phyloP scores from a whole-genome alignment of 2,797 vertebrate genomes.

The Petrocephalus sullivani region DNA sequence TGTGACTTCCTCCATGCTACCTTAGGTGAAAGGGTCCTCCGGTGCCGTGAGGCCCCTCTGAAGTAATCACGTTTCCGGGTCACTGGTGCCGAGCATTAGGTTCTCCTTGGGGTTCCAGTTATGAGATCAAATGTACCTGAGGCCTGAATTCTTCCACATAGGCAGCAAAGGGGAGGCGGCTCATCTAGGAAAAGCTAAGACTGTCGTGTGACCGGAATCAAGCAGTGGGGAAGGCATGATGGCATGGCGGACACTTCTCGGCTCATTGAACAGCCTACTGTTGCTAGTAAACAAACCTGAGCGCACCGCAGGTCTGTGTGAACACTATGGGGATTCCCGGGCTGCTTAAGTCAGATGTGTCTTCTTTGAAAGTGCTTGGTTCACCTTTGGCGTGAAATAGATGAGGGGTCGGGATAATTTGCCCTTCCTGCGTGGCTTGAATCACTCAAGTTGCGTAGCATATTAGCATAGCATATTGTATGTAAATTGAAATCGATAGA shows the following conservation, averaged over 20 bases:
- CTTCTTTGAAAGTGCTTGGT: neutral
- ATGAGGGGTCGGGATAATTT: neutral
- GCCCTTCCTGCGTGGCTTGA: neutral
- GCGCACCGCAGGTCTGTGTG: neutral
- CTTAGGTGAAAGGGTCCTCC: neutral
- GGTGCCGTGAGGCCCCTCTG: neutral
- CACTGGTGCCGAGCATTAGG: neutral
- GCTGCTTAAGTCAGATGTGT: neutral
- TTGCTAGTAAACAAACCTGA: neutral
- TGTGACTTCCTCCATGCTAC: neutral
- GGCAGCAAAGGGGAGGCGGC: neutral
- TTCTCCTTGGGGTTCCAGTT: neutral
- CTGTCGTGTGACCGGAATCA: too few species aligned
- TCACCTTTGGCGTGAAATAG: neutral
- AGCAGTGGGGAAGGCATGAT: neutral
- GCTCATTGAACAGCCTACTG: neutral
- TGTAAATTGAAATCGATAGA: neutral
- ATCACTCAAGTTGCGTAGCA: neutral
- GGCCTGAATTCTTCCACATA: neutral
- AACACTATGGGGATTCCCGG: neutral
- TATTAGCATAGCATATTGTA: neutral
- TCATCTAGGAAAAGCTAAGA: neutral
- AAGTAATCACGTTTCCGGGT: neutral
- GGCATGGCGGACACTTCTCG: neutral
- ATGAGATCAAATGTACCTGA: neutral